These are phyloP conservation scores for Gavia stellata DNA, from an alignment of 2,113 vertebrate species.

Conservation along the genomic window DNA sequence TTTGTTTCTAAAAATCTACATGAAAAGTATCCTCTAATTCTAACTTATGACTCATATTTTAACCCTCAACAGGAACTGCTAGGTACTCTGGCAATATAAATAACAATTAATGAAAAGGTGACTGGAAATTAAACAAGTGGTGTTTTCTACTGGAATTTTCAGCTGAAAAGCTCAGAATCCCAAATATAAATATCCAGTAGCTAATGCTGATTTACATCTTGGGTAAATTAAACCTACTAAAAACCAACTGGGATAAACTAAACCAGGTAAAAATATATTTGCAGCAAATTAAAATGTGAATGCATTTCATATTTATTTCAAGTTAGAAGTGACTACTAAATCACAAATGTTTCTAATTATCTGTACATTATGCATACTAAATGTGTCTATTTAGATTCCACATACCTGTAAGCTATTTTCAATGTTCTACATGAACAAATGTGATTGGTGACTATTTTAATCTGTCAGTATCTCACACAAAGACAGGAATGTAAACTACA, in stretches of 20 bases:
- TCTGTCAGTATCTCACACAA: background rate
- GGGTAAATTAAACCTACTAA: background rate
- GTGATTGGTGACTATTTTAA: background rate
- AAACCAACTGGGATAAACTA: background rate
- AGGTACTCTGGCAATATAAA: background rate
- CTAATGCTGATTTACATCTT: background rate
- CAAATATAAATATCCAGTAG: background rate
- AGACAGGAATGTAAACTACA: background rate
- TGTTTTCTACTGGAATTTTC: background rate
- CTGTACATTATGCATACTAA: background rate
- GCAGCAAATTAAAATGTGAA: background rate
- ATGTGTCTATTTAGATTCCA: background rate
- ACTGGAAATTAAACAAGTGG: background rate
- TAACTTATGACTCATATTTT: background rate
- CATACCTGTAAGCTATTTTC: background rate
- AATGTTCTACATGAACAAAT: background rate
- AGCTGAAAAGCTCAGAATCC: background rate
- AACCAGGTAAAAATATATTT: background rate
- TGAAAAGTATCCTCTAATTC: background rate
- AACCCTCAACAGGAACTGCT: background rate
- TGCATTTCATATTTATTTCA: background rate
- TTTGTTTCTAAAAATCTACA: background rate
- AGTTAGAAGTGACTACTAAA: background rate
- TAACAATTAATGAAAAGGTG: background rate
- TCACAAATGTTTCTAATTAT: background rate